Conservation (phyloP, 2,113 vertebrate genomes). For the Datnioides undecimradiatus region DNA sequence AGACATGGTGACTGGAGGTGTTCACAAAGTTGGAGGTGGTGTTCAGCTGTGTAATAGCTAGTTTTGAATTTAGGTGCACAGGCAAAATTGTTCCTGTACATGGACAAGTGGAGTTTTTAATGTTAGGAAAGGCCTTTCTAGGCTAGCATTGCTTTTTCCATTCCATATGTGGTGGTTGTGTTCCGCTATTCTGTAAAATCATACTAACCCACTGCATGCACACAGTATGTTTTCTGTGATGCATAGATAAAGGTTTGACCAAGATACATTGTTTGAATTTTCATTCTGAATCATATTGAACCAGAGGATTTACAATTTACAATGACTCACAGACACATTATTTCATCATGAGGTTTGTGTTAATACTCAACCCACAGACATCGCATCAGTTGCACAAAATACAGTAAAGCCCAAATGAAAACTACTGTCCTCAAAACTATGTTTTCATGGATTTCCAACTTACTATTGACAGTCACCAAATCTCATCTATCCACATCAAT, state of each 20-base stretch:
- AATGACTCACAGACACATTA: background rate
- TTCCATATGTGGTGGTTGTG: background rate
- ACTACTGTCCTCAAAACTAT: background rate
- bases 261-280: background rate
- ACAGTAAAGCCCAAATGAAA: background rate
- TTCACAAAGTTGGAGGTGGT: background rate
- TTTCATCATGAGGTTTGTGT: background rate
- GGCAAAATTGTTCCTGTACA: background rate
- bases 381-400: background rate
- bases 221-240: background rate
- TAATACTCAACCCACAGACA: background rate
- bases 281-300: background rate
- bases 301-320: background rate
- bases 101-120: background rate
- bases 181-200: background rate
- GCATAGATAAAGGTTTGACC: background rate
- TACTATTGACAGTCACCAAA: conserved; percentile 12
- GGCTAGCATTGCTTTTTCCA: conserved; percentile 3
- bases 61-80: background rate
- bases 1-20: background rate
- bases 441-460: conserved; percentile 1
- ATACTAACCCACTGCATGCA: background rate
- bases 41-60: background rate
- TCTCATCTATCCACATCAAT: conserved; percentile 29
- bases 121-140: background rate